phyloP scores from a whole-genome alignment of 1,140 invertebrate genomes.

The Bombus waltoni region DNA sequence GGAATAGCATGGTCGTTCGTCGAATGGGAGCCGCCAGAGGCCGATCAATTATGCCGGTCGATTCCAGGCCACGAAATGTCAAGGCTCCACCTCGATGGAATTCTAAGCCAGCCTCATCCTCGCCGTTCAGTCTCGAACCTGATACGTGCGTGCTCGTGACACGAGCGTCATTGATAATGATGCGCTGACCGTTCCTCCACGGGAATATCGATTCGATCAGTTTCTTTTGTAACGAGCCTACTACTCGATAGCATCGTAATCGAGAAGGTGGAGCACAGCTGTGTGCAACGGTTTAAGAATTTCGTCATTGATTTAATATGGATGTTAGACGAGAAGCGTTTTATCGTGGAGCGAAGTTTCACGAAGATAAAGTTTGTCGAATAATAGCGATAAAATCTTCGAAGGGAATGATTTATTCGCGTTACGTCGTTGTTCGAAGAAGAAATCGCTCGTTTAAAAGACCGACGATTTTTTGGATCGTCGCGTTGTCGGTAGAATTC shows the following conservation, averaged over 20 bases:
- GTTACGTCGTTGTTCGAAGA: too few species aligned
- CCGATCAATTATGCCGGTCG: slow-evolving; percentile 77
- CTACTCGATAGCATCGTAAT: slow-evolving; percentile 1
- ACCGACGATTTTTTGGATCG: too few species aligned
- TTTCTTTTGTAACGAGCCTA: slow-evolving; percentile 25
- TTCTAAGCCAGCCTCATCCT: slow-evolving; percentile 68
- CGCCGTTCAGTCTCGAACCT: slow-evolving; percentile 39
- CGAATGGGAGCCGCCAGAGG: slow-evolving; percentile 72
- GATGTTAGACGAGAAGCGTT: too few species aligned
- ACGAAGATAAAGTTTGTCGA: too few species aligned
- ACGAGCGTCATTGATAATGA: slow-evolving; percentile 50
- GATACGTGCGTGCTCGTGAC: slow-evolving; percentile 40
- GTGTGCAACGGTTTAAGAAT: background rate
- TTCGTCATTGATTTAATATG: background rate
- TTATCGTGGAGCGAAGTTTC: too few species aligned
- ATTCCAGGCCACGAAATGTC: slow-evolving; percentile 79
- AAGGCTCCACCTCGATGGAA: slow-evolving; percentile 76
- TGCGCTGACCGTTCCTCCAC: slow-evolving; percentile 18
- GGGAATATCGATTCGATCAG: slow-evolving; percentile 52
- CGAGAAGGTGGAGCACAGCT: background rate
- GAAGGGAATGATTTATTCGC: too few species aligned
- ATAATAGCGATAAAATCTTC: too few species aligned
- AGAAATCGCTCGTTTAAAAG: too few species aligned
- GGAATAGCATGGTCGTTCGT: slow-evolving; percentile 73
- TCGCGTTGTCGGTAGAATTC: too few species aligned